A percentile compares a stretch with the other conserved stretches of the same genome.
phyloP scores from a whole-genome alignment of 2,113 vertebrate species.

The Scortum barcoo region DNA sequence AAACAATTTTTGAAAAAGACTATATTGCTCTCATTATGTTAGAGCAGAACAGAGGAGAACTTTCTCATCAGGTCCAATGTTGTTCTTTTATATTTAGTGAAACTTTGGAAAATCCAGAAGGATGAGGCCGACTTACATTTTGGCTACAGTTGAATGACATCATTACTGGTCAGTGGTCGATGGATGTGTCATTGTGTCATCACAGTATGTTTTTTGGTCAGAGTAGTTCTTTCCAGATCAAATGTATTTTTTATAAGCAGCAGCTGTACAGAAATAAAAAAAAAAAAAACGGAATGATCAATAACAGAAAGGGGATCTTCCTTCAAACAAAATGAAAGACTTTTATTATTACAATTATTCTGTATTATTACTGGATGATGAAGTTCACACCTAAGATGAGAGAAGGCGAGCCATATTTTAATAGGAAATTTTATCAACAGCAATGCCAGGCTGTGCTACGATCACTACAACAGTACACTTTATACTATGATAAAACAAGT shows the following conservation, averaged over 20 bases:
- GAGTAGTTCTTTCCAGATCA: neutral
- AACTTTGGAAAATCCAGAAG: neutral
- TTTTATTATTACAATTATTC: too few species aligned
- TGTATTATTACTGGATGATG: neutral
- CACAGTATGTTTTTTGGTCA: neutral
- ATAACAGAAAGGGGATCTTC: neutral
- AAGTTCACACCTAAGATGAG: neutral
- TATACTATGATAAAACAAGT: slow-evolving; percentile 7
- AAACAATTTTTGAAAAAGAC: neutral
- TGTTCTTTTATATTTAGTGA: neutral
- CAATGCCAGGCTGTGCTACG: neutral
- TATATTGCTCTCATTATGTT: neutral
- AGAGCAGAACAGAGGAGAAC: neutral
- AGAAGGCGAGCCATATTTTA: neutral
- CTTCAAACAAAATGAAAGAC: neutral
- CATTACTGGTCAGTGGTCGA: neutral
- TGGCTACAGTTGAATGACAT: neutral
- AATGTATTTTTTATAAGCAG: neutral
- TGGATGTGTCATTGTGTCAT: neutral
- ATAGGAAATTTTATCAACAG: neutral
- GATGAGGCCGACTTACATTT: neutral
- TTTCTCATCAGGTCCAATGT: neutral
- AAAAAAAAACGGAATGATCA: neutral
- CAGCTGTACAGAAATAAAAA: neutral
- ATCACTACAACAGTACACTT: neutral